These are phyloP conservation scores for Sinohyriopsis cumingii DNA, from an alignment of 2,888 invertebrate genomes.

Conservation along the genomic window DNA sequence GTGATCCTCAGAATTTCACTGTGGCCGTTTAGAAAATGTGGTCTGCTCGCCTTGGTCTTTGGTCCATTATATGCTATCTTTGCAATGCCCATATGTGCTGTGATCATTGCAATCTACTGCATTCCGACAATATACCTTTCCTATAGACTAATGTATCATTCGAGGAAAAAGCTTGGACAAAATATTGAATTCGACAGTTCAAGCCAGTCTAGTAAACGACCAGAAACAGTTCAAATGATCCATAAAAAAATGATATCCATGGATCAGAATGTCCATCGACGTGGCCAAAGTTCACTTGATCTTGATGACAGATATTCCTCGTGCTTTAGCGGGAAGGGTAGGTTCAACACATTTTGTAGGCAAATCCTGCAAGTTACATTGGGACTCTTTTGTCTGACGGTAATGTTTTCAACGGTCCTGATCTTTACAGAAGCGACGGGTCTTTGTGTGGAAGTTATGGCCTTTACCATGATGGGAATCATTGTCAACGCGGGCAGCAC, in stretches of 20 bases:
- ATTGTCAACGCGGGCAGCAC: constrained; percentile 67
- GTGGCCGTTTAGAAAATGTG: constrained; percentile 66
- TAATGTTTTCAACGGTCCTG: constrained; percentile 55
- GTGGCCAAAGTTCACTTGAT: constrained; percentile 11
- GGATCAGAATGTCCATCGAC: constrained; percentile 45
- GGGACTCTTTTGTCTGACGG: constrained; percentile 51
- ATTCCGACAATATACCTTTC: constrained; percentile 65
- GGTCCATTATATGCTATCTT: constrained; percentile 57
- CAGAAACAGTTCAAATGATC: constrained; percentile 36
- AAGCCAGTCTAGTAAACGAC: constrained; percentile 37
- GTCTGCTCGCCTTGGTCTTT: constrained; percentile 58
- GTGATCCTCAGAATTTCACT: constrained; percentile 58
- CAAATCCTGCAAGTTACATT: constrained; percentile 41
- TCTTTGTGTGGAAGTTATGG: constrained; percentile 62
- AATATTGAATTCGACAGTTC: constrained; percentile 21
- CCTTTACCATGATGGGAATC: constrained; percentile 69
- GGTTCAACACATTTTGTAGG: constrained; percentile 24
- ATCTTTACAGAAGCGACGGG: constrained; percentile 65
- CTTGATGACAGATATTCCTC: constrained; percentile 45
- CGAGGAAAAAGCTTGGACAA: constrained; percentile 48
- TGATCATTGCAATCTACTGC: constrained; percentile 60
- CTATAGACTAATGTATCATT: constrained; percentile 61
- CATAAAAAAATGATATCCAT: constrained; percentile 46
- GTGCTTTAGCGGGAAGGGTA: constrained; percentile 38
- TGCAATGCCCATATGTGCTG: constrained; percentile 51